These are phyloP conservation scores for Reticulitermes lucifugus DNA, from an alignment of 2,888 invertebrate genomes.

Conservation along the genomic window DNA sequence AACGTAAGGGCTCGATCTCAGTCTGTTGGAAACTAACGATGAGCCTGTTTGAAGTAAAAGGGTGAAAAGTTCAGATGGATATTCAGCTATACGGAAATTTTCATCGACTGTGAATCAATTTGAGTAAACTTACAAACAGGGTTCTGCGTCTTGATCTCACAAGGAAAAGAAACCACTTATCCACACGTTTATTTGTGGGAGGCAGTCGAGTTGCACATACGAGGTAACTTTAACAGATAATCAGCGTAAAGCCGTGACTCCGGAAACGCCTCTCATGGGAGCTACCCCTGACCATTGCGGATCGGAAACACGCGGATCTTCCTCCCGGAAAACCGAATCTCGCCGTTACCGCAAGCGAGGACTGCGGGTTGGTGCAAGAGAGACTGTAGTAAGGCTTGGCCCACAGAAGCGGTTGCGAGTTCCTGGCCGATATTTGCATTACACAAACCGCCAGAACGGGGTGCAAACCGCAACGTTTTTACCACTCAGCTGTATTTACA, in stretches of 20 bases:
- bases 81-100: no score
- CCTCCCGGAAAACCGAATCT: background rate
- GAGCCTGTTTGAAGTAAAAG: no score
- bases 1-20: no score
- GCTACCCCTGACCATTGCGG: background rate
- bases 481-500: background rate
- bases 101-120: no score
- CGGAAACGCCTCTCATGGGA: background rate
- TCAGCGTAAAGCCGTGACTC: background rate
- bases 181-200: background rate
- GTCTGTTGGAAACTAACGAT: no score
- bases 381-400: background rate
- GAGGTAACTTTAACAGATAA: background rate
- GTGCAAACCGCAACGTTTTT: background rate
- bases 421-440: conserved; percentile 9
- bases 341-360: background rate
- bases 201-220: background rate
- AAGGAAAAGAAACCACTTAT: background rate
- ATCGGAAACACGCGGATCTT: background rate
- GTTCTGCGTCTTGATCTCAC: background rate
- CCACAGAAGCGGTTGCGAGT: background rate
- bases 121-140: no score
- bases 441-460: background rate
- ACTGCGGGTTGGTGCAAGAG: background rate
- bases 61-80: no score